Base-by-base conservation (phyloP, 1,140 invertebrate species). In the Oedothorax gibbosus region DNA sequence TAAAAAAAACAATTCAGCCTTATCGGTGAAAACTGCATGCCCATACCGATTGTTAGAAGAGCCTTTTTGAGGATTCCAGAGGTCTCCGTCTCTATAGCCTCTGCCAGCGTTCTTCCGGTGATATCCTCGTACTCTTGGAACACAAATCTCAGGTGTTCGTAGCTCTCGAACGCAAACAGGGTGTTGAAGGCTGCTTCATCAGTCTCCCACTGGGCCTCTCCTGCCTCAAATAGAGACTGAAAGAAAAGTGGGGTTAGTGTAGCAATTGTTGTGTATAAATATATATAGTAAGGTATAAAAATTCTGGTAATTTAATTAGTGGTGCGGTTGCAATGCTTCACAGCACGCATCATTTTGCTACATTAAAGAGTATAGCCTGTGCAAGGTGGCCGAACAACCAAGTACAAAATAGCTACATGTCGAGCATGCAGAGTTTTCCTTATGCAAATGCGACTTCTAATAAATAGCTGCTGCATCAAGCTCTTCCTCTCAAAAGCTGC, bases 41-140 rank as follows among this genome's bases (percentile, higher is more conserved):
- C 3, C 62, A 14, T 18, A 85, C 83, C 83, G 10, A 85, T 85
- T 9, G 83, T 85, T 7, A 85, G 68, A 51, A 85, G 75, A 62
- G 83, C 73, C 71, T 18, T 85, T 10, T 78, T 77, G 56, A 85
- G 21, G 21, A 68, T 50, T 3, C 83, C 83, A 20, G 83, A 78
- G 0, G 83, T 85, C 35, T 85, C 83, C 3, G 83, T 20, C 21
- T 85, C 83, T 15, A 85, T 85, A 0, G 83, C 83, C n/a, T 85
- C 83, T 0, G 75, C 69, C 8, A 85, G 72, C 5, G 73, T 85
- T 5, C 83, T 14, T n/a, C 83, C 83, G 0, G 83, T 85, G 21
- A 85, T 85, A 50, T 85, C 83, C 35, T 85, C 83, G 18, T 85
- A 85, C 54, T 85, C 83, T 21, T 85, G 83, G 18, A 85, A 85